Evolutionary conservation across 2,797 vertebrate species (phyloP).

Genomic region (Malurus splendens): DNA sequence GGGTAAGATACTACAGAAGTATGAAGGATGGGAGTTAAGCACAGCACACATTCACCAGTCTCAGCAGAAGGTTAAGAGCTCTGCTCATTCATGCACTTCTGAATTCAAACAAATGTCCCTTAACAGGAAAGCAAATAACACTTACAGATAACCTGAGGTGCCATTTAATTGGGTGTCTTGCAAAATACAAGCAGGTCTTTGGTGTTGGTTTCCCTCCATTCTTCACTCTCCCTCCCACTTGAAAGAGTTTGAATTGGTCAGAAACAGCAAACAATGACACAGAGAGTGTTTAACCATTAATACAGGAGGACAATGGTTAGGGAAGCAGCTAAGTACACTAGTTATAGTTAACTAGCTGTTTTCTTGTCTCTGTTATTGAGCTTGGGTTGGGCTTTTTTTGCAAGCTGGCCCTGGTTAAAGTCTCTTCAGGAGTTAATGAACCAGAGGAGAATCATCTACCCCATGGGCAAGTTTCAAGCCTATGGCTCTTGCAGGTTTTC

Average conservation of each 20-base stretch:
- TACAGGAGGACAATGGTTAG: conserved; percentile 3
- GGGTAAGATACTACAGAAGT: background rate
- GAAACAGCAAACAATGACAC: background rate
- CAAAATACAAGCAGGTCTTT: background rate
- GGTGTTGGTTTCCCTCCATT: background rate
- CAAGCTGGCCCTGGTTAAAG: background rate
- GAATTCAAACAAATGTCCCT: background rate
- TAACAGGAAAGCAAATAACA: background rate
- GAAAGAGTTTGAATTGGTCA: background rate
- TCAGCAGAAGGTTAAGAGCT: background rate
- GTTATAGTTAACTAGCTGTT: background rate
- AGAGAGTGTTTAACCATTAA: conserved; percentile 38
- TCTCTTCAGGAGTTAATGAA: conserved; percentile 25
- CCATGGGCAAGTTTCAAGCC: background rate
- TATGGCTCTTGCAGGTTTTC: background rate
- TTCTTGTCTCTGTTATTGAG: background rate
- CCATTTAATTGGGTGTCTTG: background rate
- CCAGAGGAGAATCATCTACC: background rate
- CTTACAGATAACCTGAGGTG: background rate
- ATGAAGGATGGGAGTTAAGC: background rate
- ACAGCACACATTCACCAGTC: background rate
- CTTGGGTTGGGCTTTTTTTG: background rate
- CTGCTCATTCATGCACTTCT: background rate
- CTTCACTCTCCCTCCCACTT: background rate
- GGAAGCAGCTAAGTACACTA: background rate